Conservation (phyloP, 2,888 invertebrate genomes). For the Serripes groenlandicus region DNA sequence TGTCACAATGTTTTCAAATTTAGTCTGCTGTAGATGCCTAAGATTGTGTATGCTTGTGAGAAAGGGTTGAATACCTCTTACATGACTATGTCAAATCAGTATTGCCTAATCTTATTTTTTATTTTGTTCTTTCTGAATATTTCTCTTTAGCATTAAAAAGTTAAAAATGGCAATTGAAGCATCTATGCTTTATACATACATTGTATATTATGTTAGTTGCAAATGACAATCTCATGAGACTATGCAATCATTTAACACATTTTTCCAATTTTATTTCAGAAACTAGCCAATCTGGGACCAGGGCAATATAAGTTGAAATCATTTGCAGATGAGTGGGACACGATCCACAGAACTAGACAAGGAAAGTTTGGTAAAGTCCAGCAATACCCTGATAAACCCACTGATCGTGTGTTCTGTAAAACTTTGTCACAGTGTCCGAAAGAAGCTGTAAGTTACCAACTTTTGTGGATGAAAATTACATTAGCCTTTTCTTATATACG, state of each 20-base stretch:
- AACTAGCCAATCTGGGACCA: constrained; percentile 79
- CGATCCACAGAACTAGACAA: constrained; percentile 77
- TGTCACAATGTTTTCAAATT: too few species aligned
- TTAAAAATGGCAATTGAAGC: too few species aligned
- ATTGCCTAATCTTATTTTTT: too few species aligned
- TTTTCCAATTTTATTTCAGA: constrained; percentile 67
- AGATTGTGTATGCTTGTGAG: too few species aligned
- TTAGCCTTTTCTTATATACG: neutral
- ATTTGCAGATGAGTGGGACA: constrained; percentile 79
- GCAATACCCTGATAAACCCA: constrained; percentile 81
- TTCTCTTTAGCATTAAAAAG: too few species aligned
- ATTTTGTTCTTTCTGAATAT: too few species aligned
- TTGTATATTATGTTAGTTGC: too few species aligned
- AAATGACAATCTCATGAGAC: too few species aligned
- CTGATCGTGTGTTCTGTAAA: constrained; percentile 81
- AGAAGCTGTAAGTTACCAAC: constrained; percentile 71
- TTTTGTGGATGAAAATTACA: neutral
- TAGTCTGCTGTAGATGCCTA: too few species aligned
- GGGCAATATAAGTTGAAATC: constrained; percentile 83
- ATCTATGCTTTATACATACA: too few species aligned
- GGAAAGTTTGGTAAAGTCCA: constrained; percentile 84
- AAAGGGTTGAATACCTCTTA: too few species aligned
- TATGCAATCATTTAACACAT: neutral
- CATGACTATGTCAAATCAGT: too few species aligned
- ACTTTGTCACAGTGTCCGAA: constrained; percentile 82